Evolutionary conservation across 1,140 invertebrate genomes (phyloP), one percentile per base, ranked within the genome.

Genomic region (Bombus polaris): DNA sequence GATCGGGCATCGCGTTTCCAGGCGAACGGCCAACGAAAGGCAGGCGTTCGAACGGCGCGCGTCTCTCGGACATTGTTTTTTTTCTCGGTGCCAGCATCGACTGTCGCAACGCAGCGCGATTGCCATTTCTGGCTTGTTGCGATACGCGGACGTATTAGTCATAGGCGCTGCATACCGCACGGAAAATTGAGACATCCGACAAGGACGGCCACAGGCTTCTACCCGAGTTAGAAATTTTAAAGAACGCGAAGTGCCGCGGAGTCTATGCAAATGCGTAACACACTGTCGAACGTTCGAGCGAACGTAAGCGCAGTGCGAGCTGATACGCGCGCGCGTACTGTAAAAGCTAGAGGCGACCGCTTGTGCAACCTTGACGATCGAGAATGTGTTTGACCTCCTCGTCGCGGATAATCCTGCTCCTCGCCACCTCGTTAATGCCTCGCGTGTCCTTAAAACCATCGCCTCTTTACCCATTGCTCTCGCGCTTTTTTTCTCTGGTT

Each of bases 171-270:
- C 88, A 83, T 74, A 73, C 87, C 83, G 42, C 62, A 65, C 66
- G 73, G 89, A 89, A 89, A 90, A 89, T 89, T 87, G 89, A 90
- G 89, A 90, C 85, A 89, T 87, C 89, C 85, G 76, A 74, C 89
- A 90, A 90, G 89, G 88, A 87, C 88, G 73, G 47, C 75, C 62
- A 62, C 62, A 62, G 59, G 62, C 68, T 57, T 59, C 65, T 75
- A 79, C 4, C 78, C 73, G 79, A 80, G 76, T 89, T 87, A 81
- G 81, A 90, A 89, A 89, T 89, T 87, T 78, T 81, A 80, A 89
- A 89, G 72, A 89, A 80, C 47, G 47, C 47, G 22, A n/a, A 62
- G 10, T n/a, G 28, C 76, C 74, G 47, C 62, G 12, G 15, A 66
- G 32, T 72, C 59, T 74, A 86, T 86, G 75, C 77, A 79, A 66